Percentiles rank a stretch among this genome's conserved stretches.
Conservation (phyloP, 1,140 invertebrate species). For the Subanguina moxae region DNA sequence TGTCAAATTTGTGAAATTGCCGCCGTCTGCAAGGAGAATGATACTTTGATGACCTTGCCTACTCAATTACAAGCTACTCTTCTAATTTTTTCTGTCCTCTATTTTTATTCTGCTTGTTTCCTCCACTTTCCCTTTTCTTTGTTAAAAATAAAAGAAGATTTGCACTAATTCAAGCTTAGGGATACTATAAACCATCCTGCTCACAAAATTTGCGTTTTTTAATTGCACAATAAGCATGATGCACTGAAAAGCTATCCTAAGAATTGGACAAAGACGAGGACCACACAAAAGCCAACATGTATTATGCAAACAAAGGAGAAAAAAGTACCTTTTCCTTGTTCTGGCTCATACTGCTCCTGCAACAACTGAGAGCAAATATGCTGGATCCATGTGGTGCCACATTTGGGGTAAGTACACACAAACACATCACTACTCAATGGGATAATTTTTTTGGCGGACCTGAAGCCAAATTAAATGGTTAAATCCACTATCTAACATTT, state of each 20-base stretch:
- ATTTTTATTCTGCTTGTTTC: too few relatives aligned
- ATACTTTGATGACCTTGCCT: too few relatives aligned
- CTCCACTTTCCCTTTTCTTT: too few relatives aligned
- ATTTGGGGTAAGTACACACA: conserved; percentile 57
- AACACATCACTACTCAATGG: conserved; percentile 51
- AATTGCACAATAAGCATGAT: conserved; percentile 2
- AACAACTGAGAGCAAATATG: conserved; percentile 58
- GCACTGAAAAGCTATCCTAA: not conserved
- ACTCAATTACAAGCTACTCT: too few relatives aligned
- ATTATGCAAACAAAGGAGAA: not conserved
- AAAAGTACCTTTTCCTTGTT: conserved; percentile 51
- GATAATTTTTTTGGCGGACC: conserved; percentile 49
- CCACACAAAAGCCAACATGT: conserved; percentile 11
- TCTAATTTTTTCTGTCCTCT: too few relatives aligned
- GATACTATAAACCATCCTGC: too few relatives aligned
- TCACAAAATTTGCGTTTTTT: too few relatives aligned
- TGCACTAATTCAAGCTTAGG: too few relatives aligned
- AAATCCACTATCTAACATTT: not conserved
- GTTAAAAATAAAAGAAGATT: too few relatives aligned
- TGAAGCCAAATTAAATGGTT: conserved; percentile 21
- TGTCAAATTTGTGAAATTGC: too few relatives aligned
- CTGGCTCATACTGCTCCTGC: conserved; percentile 44
- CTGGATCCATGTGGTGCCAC: conserved; percentile 60
- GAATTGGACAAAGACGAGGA: not conserved
- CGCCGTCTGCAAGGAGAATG: too few relatives aligned